Conservation (phyloP, 2,888 invertebrate species). For the Watsonalla cultraria region DNA sequence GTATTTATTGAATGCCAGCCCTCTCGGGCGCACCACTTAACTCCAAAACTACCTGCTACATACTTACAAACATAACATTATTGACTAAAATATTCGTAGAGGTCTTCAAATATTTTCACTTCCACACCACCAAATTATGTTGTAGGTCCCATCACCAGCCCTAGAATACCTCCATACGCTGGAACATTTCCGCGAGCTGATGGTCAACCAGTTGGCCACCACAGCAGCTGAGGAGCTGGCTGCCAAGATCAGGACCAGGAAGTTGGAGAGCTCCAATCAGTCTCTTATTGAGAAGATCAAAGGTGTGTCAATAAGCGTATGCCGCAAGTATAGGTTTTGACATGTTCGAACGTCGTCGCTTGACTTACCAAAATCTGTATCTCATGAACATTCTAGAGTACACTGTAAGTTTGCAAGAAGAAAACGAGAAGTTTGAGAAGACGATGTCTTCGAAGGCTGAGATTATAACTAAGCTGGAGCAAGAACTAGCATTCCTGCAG, state of each 20-base stretch:
- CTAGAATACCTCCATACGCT: constrained; percentile 52
- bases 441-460: constrained; percentile 37
- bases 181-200: constrained; percentile 55
- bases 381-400: constrained; percentile 25
- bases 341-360: too few relatives aligned
- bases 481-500: constrained; percentile 21
- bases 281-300: constrained; percentile 52
- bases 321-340: too few relatives aligned
- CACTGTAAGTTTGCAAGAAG: constrained; percentile 31
- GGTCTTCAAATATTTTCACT: too few relatives aligned
- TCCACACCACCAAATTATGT: neutral
- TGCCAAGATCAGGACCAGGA: constrained; percentile 56
- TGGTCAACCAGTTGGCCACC: constrained; percentile 56
- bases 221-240: constrained; percentile 70
- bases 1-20: too few relatives aligned
- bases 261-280: constrained; percentile 61
- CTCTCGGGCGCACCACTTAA: too few relatives aligned
- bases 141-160: constrained; percentile 8
- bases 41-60: too few relatives aligned
- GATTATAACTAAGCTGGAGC: constrained; percentile 32
- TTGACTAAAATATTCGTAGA: too few relatives aligned
- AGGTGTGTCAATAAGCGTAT: constrained; percentile 30
- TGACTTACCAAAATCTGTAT: neutral
- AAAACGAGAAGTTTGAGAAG: constrained; percentile 34
- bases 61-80: too few relatives aligned